Conservation (phyloP, 2,888 invertebrate species). For the Leucophenga montana region DNA sequence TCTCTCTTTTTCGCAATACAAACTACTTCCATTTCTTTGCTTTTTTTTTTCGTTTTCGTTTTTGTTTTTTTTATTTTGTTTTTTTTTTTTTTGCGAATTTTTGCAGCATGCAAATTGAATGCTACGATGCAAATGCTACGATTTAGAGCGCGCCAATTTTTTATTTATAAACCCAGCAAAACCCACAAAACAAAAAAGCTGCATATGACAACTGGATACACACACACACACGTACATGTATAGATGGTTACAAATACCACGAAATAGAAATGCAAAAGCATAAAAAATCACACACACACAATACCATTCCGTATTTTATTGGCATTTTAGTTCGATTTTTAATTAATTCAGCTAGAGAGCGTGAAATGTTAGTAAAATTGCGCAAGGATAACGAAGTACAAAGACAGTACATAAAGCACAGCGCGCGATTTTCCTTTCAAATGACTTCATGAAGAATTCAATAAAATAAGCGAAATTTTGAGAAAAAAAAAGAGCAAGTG, state of each 20-base stretch:
- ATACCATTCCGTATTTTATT: slow-evolving; percentile 9
- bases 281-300: background rate
- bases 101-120: slow-evolving; percentile 14
- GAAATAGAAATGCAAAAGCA: background rate
- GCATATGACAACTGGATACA: background rate
- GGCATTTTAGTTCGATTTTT: slow-evolving; percentile 27
- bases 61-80: background rate
- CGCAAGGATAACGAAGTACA: background rate
- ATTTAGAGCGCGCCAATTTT: slow-evolving; percentile 10
- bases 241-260: background rate
- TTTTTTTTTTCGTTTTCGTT: slow-evolving; percentile 2
- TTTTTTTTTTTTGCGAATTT: slow-evolving; percentile 2
- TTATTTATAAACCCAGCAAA: slow-evolving; percentile 15
- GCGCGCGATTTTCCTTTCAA: background rate
- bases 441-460: slow-evolving; percentile 22
- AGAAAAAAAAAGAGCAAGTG: no score
- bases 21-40: background rate
- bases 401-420: background rate
- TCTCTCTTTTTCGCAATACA: background rate
- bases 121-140: background rate
- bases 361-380: background rate
- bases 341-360: slow-evolving; percentile 27
- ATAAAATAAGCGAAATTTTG: slow-evolving; percentile 6
- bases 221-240: slow-evolving; percentile 3
- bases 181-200: background rate